Evolutionary conservation across 2,888 invertebrate species (phyloP).

Genomic region (Andrena dorsata): DNA sequence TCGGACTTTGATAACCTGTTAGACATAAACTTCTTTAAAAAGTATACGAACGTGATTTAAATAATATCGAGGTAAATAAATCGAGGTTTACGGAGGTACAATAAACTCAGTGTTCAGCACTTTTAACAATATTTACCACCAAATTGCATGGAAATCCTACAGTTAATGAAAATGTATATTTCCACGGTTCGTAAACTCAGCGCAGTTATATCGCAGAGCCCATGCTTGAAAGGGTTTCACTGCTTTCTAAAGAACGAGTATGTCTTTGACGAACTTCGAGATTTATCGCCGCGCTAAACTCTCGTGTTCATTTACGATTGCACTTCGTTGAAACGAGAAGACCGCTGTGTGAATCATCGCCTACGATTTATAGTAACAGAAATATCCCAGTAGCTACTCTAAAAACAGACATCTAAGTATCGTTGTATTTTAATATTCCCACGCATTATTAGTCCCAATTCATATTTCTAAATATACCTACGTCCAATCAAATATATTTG

Average conservation of each 20-base stretch:
- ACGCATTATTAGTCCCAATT: too few relatives aligned
- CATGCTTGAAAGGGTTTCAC: slow-evolving; percentile 23
- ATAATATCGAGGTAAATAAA: background rate
- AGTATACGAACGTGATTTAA: background rate
- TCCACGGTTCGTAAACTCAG: slow-evolving; percentile 17
- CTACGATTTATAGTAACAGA: background rate
- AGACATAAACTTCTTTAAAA: background rate
- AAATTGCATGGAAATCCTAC: background rate
- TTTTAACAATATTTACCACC: background rate
- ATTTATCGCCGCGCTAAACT: slow-evolving; percentile 37
- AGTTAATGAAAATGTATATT: slow-evolving; percentile 19
- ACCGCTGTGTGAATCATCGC: background rate
- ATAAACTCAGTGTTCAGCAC: background rate
- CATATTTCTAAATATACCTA: too few relatives aligned
- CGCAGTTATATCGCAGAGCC: slow-evolving; percentile 34
- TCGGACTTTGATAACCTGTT: background rate
- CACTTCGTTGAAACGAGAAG: background rate
- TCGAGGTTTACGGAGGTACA: background rate
- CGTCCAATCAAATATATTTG: too few relatives aligned
- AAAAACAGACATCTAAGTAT: background rate
- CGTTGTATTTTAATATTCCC: background rate
- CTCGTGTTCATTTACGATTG: background rate
- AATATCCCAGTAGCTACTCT: background rate
- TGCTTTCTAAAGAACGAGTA: slow-evolving; percentile 46
- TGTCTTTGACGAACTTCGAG: slow-evolving; percentile 30